These are phyloP conservation scores for Mesocentrotus franciscanus DNA, from an alignment of 53 echinoderm and acorn worm species.

Conservation along the genomic window DNA sequence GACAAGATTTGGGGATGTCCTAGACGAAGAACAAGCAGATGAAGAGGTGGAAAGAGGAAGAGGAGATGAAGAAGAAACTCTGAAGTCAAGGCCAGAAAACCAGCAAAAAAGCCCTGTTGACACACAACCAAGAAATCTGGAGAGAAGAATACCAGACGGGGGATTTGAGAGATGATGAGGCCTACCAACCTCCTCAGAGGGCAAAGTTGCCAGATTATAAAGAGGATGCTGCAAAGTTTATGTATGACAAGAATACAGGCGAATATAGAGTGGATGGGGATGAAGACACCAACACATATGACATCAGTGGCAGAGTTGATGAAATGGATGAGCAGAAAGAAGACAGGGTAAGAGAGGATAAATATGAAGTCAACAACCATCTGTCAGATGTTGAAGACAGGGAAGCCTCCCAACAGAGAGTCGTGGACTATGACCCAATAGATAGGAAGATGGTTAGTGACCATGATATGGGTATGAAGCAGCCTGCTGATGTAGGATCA, in stretches of 20 bases:
- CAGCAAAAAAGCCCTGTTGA: background rate
- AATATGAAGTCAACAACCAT: background rate
- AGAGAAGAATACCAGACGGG: constrained; percentile 39
- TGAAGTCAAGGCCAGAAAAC: background rate
- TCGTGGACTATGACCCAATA: background rate
- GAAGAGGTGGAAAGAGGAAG: background rate
- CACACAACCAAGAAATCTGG: background rate
- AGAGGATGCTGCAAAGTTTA: background rate
- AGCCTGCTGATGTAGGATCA: background rate
- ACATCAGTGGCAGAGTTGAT: background rate
- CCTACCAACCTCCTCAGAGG: background rate
- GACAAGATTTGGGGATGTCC: background rate
- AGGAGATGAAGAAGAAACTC: constrained; percentile 12
- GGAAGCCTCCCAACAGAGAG: constrained; percentile 39
- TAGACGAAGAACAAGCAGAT: background rate
- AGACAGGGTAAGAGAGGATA: background rate
- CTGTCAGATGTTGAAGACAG: constrained; percentile 51
- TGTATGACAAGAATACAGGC: background rate
- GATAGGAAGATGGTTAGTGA: constrained; percentile 8
- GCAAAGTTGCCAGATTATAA: background rate
- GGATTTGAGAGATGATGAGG: constrained; percentile 34
- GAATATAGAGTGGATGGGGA: background rate
- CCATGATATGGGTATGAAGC: constrained; percentile 38
- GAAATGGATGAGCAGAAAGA: background rate
- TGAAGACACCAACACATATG: background rate